These are phyloP conservation scores for Micromesistius poutassou DNA, from an alignment of 2,797 vertebrate species.

Conservation along the genomic window DNA sequence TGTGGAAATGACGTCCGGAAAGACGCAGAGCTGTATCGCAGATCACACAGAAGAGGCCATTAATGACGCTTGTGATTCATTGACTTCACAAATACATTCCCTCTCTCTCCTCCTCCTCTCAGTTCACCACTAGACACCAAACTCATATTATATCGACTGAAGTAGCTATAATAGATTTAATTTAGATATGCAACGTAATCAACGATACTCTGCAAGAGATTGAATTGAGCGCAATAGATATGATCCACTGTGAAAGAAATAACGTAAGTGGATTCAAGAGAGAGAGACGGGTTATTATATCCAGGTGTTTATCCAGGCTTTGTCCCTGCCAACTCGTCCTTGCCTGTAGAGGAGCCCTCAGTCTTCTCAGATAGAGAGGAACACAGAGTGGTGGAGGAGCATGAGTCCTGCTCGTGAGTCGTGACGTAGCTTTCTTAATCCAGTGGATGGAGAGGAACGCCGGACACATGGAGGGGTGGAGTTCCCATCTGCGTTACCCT, in stretches of 20 bases:
- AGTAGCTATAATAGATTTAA: not conserved
- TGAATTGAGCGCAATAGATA: not conserved
- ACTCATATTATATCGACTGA: not conserved
- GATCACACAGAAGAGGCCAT: not conserved
- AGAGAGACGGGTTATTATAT: not conserved
- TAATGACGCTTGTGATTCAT: not conserved
- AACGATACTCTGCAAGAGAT: not conserved
- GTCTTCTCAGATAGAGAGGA: not conserved
- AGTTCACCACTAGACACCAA: not conserved
- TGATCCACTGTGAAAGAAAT: not conserved
- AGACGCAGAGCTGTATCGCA: not conserved
- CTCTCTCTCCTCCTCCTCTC: not conserved
- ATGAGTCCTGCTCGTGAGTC: not conserved
- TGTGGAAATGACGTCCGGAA: not conserved
- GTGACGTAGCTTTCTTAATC: not conserved
- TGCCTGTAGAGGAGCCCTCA: not conserved
- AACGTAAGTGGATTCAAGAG: not conserved
- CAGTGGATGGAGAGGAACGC: constrained; percentile 1
- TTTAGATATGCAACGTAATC: not conserved
- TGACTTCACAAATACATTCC: not conserved
- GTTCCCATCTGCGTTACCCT: not conserved
- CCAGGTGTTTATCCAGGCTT: not conserved
- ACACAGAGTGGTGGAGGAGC: not conserved
- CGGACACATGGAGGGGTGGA: constrained; percentile 4
- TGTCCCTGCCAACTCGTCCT: not conserved